Percentiles rank a stretch among this genome's conserved stretches.
phyloP scores from a whole-genome alignment of 2,797 vertebrate species.

The Rhinella marina region DNA sequence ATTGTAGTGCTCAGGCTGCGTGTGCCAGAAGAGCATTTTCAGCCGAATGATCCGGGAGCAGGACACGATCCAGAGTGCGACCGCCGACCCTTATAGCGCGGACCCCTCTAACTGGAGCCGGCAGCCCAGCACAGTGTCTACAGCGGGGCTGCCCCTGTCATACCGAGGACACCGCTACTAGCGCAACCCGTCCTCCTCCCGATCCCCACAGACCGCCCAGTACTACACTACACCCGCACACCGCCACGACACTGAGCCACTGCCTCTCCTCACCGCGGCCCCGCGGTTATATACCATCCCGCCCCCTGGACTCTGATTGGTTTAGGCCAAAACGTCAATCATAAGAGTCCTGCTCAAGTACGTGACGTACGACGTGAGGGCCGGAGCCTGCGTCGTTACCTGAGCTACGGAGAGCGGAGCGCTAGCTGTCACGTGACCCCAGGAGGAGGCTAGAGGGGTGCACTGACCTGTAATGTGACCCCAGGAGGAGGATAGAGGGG shows the following conservation, averaged over 20 bases:
- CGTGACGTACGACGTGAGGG: background rate
- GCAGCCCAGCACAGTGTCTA: background rate
- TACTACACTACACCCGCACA: too few species aligned
- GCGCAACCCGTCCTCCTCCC: background rate
- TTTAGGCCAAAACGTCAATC: background rate
- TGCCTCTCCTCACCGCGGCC: background rate
- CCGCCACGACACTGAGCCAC: background rate
- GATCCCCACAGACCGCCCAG: background rate
- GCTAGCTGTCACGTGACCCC: background rate
- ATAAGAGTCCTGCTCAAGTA: background rate
- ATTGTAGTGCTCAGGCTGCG: slow-evolving; percentile 88
- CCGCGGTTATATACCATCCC: background rate
- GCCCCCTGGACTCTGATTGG: slow-evolving; percentile 22
- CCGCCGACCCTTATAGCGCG: background rate
- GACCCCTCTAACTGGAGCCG: background rate
- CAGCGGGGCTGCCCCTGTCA: background rate
- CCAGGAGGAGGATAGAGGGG: background rate
- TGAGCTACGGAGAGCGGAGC: background rate
- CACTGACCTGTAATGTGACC: too few species aligned
- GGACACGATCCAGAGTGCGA: background rate
- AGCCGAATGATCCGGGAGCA: slow-evolving; percentile 17
- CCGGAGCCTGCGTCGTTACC: background rate
- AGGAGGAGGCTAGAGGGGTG: too few species aligned
- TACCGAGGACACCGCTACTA: background rate
- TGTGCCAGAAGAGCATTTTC: slow-evolving; percentile 92